Percentiles rank a stretch among this genome's conserved stretches.
Conservation (phyloP, 2,888 invertebrate species). For the Argyresthia goedartella region DNA sequence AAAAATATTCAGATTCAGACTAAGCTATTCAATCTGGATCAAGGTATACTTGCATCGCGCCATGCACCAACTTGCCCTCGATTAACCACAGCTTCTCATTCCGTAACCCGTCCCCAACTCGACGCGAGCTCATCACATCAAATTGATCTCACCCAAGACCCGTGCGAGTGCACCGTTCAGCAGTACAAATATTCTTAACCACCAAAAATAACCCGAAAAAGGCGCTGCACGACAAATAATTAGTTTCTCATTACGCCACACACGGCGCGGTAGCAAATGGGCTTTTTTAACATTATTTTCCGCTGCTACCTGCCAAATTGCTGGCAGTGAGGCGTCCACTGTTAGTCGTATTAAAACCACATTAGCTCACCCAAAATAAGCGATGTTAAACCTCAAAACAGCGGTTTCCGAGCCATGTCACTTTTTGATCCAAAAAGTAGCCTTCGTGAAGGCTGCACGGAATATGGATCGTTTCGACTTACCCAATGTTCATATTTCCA, state of each 20-base stretch:
- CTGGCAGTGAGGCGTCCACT: slow-evolving; percentile 17
- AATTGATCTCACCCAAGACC: neutral
- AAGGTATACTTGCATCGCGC: neutral
- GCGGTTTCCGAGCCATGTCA: slow-evolving; percentile 24
- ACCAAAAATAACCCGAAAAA: slow-evolving; percentile 17
- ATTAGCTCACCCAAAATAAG: slow-evolving; percentile 33
- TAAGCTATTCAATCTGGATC: neutral
- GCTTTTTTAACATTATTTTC: slow-evolving; percentile 29
- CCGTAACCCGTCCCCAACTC: neutral
- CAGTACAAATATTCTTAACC: slow-evolving; percentile 6
- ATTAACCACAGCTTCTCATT: neutral
- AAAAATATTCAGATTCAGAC: too few species aligned
- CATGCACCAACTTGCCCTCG: too few species aligned
- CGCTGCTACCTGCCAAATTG: slow-evolving; percentile 39
- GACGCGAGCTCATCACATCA: too few species aligned
- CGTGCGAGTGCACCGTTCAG: neutral
- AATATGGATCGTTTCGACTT: neutral
- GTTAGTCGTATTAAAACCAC: slow-evolving; percentile 50
- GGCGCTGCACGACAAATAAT: slow-evolving; percentile 35
- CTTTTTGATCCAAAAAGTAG: neutral
- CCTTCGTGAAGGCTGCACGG: neutral
- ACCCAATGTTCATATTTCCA: neutral
- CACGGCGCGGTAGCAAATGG: slow-evolving; percentile 46
- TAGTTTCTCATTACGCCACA: slow-evolving; percentile 50
- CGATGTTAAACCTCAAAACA: slow-evolving; percentile 1